phyloP scores from a whole-genome alignment of 2,888 invertebrate species.

The Thecocarcelia acutangulata region DNA sequence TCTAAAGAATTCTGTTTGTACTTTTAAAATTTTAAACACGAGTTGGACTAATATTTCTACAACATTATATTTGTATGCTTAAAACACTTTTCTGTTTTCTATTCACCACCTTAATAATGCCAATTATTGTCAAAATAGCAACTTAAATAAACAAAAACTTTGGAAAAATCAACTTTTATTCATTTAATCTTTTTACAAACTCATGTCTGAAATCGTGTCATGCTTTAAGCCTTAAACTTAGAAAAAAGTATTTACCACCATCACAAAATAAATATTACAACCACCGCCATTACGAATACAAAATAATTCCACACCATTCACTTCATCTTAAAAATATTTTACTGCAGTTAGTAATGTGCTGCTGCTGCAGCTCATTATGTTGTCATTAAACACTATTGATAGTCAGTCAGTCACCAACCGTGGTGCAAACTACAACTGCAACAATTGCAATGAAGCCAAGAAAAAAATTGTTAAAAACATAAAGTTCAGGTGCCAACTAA shows the following conservation, averaged over 20 bases:
- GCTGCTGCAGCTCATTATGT: slow-evolving; percentile 65
- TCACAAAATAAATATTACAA: slow-evolving; percentile 13
- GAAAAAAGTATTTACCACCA: slow-evolving; percentile 43
- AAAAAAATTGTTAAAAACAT: slow-evolving; percentile 47
- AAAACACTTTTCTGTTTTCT: slow-evolving; percentile 41
- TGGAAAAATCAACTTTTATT: slow-evolving; percentile 52
- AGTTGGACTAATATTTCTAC: slow-evolving; percentile 23
- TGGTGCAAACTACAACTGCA: slow-evolving; percentile 18
- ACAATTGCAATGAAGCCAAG: neutral
- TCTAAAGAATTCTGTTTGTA: slow-evolving; percentile 5
- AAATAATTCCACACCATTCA: slow-evolving; percentile 40
- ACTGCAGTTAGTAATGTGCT: slow-evolving; percentile 23
- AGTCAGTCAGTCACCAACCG: slow-evolving; percentile 40
- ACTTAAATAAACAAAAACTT: slow-evolving; percentile 55
- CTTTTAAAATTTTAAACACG: slow-evolving; percentile 25
- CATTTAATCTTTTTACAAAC: slow-evolving; percentile 60
- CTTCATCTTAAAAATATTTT: slow-evolving; percentile 46
- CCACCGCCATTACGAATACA: neutral
- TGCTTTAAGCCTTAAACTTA: slow-evolving; percentile 61
- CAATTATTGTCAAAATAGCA: slow-evolving; percentile 65
- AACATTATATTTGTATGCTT: slow-evolving; percentile 30
- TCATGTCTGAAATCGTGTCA: slow-evolving; percentile 68
- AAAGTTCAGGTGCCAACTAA: slow-evolving; percentile 67
- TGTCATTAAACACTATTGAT: slow-evolving; percentile 69
- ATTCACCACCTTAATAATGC: slow-evolving; percentile 58